Conservation (phyloP, 2,113 vertebrate genomes). For the Bucco capensis region DNA sequence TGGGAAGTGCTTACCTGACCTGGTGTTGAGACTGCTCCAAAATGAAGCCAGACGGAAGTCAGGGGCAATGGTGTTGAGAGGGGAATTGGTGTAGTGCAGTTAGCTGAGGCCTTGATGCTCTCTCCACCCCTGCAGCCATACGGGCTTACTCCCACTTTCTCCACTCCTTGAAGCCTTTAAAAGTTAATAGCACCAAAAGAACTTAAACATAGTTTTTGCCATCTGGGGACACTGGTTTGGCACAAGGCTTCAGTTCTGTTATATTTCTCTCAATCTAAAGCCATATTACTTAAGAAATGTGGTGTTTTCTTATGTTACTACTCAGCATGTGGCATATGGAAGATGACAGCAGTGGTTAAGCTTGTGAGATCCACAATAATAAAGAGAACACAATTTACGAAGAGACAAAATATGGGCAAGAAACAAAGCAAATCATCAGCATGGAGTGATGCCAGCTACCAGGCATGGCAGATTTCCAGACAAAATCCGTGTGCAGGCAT, state of each 20-base stretch:
- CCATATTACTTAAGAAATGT: not conserved
- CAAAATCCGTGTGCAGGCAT: not conserved
- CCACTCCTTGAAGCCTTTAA: not conserved
- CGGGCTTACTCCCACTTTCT: not conserved
- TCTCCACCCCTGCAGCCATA: not conserved
- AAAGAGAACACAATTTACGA: not conserved
- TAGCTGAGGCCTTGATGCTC: not conserved
- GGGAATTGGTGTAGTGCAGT: accelerated
- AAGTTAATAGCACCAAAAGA: not conserved
- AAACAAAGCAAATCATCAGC: slow-evolving; percentile 11
- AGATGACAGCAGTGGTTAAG: slow-evolving; percentile 9
- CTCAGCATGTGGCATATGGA: not conserved
- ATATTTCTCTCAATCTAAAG: not conserved
- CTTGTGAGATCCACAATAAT: not conserved
- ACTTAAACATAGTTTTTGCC: not conserved
- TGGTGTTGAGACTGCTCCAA: not conserved
- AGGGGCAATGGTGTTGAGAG: not conserved
- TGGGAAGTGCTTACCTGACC: not conserved
- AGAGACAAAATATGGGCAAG: not conserved
- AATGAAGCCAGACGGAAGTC: not conserved
- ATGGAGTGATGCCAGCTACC: not conserved
- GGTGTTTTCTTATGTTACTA: not conserved
- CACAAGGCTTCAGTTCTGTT: not conserved
- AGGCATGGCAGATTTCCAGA: not conserved
- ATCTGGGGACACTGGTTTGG: not conserved